Conservation (phyloP, 2,113 vertebrate species). For the Centropristis striata region DNA sequence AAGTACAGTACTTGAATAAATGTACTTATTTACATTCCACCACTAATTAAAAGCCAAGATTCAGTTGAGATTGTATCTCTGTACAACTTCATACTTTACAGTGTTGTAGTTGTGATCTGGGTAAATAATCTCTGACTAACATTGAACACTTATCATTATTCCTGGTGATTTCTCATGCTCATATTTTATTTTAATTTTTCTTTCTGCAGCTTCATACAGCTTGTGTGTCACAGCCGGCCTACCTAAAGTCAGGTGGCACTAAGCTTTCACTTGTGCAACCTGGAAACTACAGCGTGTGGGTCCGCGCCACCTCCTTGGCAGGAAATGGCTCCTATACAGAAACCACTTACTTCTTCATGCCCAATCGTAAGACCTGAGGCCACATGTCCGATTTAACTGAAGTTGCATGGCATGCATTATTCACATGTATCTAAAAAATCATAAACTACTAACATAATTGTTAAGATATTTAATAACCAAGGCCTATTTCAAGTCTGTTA, state of each 20-base stretch:
- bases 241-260: constrained; percentile 86
- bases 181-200: neutral
- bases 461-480: neutral
- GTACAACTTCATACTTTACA: no score
- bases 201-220: constrained; percentile 83
- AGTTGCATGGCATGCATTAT: neutral
- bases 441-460: neutral
- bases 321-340: constrained; percentile 97
- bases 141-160: neutral
- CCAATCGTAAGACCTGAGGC: constrained; percentile 87
- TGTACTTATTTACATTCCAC: no score
- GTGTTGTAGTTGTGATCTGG: no score
- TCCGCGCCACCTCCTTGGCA: constrained; percentile 94
- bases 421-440: neutral
- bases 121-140: no score
- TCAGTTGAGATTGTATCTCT: neutral
- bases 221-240: constrained; percentile 93
- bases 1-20: no score
- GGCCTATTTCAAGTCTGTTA: neutral
- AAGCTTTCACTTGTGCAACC: constrained; percentile 89
- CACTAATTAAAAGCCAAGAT: neutral
- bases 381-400: neutral
- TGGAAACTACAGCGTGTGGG: constrained; percentile 94
- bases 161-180: neutral
- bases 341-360: constrained; percentile 90